phyloP scores from a whole-genome alignment of 1,140 invertebrate genomes.

The Steinernema feltiae region DNA sequence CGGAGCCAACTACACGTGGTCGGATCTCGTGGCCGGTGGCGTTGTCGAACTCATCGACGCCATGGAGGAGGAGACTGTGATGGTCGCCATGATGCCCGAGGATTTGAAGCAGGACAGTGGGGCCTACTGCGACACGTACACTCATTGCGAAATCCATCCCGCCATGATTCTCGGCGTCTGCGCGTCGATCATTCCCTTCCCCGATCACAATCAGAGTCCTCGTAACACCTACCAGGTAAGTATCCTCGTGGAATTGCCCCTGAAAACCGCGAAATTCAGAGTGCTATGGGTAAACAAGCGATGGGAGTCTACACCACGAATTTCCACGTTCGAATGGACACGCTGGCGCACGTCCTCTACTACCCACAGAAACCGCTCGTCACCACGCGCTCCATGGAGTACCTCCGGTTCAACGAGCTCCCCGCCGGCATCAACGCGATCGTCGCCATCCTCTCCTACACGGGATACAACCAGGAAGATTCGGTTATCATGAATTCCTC shows the following conservation, averaged over 20 bases:
- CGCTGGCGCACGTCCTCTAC: slow-evolving; percentile 89
- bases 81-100: slow-evolving; percentile 97
- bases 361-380: slow-evolving; percentile 99
- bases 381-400: slow-evolving; percentile 95
- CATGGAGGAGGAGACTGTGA: slow-evolving; percentile 94
- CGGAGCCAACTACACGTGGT: slow-evolving; percentile 67
- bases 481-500: slow-evolving; percentile 96
- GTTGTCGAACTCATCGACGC: slow-evolving; percentile 99
- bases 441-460: slow-evolving; percentile 96
- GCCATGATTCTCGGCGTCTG: slow-evolving; percentile 94
- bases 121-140: slow-evolving; percentile 90
- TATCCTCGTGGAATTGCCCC: no score
- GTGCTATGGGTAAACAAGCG: slow-evolving; percentile 99
- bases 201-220: slow-evolving; percentile 98
- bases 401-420: slow-evolving; percentile 86
- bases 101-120: slow-evolving; percentile 78
- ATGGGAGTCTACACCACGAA: slow-evolving; percentile 99
- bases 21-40: slow-evolving; percentile 88
- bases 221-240: slow-evolving; percentile 96
- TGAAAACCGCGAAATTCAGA: no score
- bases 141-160: slow-evolving; percentile 98
- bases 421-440: slow-evolving; percentile 89
- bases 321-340: slow-evolving; percentile 98
- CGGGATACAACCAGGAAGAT: slow-evolving; percentile 98
- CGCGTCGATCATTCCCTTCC: slow-evolving; percentile 98